Conservation (phyloP, 2,113 vertebrate genomes). For the Triplophysa siluroides region DNA sequence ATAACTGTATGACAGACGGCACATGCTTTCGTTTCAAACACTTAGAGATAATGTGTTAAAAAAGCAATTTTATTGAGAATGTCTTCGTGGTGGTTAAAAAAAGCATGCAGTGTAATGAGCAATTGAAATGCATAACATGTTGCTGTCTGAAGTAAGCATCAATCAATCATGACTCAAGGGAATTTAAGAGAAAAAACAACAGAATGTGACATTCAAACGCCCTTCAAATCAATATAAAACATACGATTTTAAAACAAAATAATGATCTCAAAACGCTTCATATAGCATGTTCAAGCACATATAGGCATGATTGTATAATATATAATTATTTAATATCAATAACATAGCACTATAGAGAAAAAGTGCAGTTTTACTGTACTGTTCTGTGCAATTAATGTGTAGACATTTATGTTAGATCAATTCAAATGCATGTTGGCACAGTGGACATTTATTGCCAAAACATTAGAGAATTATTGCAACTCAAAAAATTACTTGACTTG, state of each 20-base stretch:
- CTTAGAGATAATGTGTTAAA: not conserved
- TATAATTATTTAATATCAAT: too few species aligned
- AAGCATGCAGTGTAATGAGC: not conserved
- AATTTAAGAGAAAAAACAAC: not conserved
- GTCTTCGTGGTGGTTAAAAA: not conserved
- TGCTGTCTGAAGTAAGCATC: constrained; percentile 4
- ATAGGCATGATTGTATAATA: too few species aligned
- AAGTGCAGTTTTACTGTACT: not conserved
- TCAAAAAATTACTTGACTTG: not conserved
- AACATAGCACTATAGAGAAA: not conserved
- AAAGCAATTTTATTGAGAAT: constrained; percentile 15
- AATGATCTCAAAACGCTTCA: not conserved
- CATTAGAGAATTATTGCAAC: not conserved
- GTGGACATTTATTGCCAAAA: not conserved
- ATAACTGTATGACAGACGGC: too few species aligned
- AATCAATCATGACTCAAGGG: not conserved
- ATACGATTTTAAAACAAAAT: not conserved
- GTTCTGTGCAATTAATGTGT: not conserved
- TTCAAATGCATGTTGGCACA: constrained; percentile 21
- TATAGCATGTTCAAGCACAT: not conserved
- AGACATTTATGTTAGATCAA: not conserved
- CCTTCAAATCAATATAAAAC: not conserved
- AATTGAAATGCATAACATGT: not conserved
- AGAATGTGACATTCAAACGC: not conserved
- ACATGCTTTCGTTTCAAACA: not conserved